phyloP scores from a whole-genome alignment of 2,888 invertebrate species.

The Hydraecia micacea region DNA sequence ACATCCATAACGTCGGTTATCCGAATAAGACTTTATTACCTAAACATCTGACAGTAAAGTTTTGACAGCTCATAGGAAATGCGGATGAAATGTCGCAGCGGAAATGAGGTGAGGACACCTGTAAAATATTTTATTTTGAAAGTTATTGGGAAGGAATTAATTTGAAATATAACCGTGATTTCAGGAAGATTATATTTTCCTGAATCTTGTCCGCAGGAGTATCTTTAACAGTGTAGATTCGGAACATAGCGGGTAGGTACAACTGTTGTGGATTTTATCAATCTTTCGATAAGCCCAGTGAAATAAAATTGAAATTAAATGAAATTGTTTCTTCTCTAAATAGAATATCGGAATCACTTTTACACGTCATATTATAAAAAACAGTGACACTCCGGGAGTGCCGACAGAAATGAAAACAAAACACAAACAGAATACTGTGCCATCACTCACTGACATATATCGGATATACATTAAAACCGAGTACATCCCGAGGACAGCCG shows the following conservation, averaged over 20 bases:
- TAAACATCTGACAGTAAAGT: constrained; percentile 41
- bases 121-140: constrained; percentile 18
- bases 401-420: too few relatives aligned
- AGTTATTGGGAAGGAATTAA: constrained; percentile 6
- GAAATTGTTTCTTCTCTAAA: neutral
- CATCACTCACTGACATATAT: too few relatives aligned
- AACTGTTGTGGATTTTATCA: neutral
- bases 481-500: too few relatives aligned
- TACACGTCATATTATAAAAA: neutral
- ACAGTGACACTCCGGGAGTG: too few relatives aligned
- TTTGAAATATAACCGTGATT: neutral
- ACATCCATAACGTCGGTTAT: constrained; percentile 43
- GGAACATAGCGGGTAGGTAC: too few relatives aligned
- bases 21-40: constrained; percentile 44
- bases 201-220: neutral
- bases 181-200: neutral
- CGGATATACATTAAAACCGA: too few relatives aligned
- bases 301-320: neutral
- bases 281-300: neutral
- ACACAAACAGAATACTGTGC: too few relatives aligned
- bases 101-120: constrained; percentile 13
- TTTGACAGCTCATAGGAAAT: constrained; percentile 55
- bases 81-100: constrained; percentile 16
- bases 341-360: neutral
- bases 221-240: neutral